phyloP scores from a whole-genome alignment of 2,888 invertebrate species.

The Chironomus tentans region DNA sequence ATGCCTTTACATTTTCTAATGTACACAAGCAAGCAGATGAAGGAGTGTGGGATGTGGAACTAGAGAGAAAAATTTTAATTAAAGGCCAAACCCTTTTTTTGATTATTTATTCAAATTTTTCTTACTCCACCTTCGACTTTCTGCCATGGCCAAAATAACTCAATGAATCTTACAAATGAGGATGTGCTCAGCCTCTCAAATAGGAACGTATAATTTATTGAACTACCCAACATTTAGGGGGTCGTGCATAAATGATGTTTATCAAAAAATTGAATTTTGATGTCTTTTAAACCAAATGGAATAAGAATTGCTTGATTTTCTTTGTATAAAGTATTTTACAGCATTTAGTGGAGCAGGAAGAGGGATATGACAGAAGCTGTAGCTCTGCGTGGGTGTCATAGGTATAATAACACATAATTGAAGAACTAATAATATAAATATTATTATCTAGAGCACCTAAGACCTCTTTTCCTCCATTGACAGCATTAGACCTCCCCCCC shows the following conservation, averaged over 20 bases:
- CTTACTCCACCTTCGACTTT: neutral
- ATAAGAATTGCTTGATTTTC: too few species aligned
- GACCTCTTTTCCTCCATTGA: too few species aligned
- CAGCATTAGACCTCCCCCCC: too few species aligned
- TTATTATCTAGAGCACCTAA: too few species aligned
- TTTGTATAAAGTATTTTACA: too few species aligned
- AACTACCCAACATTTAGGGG: neutral
- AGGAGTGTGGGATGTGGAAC: neutral
- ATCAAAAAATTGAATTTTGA: too few species aligned
- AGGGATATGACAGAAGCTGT: too few species aligned
- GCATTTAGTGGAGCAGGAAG: too few species aligned
- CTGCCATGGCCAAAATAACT: constrained; percentile 2
- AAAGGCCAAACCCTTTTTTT: constrained; percentile 25
- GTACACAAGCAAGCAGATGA: neutral
- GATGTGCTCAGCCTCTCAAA: constrained; percentile 4
- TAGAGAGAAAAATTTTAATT: constrained; percentile 24
- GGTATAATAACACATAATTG: too few species aligned
- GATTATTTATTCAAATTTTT: constrained; percentile 25
- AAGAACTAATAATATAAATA: too few species aligned
- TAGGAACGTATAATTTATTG: constrained; percentile 20
- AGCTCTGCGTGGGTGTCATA: too few species aligned
- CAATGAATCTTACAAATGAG: constrained; percentile 26
- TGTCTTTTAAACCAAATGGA: too few species aligned
- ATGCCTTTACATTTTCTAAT: constrained; percentile 7
- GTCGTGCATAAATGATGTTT: neutral